phyloP scores from a whole-genome alignment of 2,113 vertebrate genomes.

The Nanorana parkeri region DNA sequence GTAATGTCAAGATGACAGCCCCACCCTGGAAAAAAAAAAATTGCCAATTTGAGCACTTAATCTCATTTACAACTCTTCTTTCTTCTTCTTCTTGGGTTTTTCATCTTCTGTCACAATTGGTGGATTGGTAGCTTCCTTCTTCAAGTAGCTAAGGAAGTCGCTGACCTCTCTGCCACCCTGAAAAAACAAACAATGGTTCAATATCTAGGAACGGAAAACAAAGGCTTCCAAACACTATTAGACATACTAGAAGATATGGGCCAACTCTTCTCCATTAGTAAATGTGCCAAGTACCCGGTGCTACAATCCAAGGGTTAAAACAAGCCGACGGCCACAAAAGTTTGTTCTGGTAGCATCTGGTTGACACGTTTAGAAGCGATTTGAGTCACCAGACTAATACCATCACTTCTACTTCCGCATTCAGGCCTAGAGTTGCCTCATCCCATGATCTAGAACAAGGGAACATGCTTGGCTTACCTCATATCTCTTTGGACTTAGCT shows the following conservation, averaged over 20 bases:
- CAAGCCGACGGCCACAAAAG: not conserved
- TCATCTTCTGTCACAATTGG: conserved; percentile 85
- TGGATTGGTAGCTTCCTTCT: conserved; percentile 86
- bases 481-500: conserved; percentile 94
- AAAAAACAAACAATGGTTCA: not conserved
- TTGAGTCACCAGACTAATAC: no score
- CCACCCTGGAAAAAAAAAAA: conserved; percentile 61
- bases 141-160: conserved; percentile 94
- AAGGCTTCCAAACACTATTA: no score
- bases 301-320: no score
- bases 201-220: no score
- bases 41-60: conserved; percentile 45
- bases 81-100: conserved; percentile 89
- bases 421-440: not conserved
- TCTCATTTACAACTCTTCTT: conserved; percentile 78
- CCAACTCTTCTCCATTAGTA: no score
- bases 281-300: no score
- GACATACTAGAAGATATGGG: no score
- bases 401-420: not conserved
- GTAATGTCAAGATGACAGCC: conserved; percentile 43
- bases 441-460: not conserved
- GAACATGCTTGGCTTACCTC: conserved; percentile 78
- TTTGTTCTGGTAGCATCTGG: no score
- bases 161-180: conserved; percentile 95
- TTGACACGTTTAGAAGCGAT: no score